These are phyloP conservation scores for Drosophila lowei DNA, from an alignment of 1,140 invertebrate species.

Conservation along the genomic window DNA sequence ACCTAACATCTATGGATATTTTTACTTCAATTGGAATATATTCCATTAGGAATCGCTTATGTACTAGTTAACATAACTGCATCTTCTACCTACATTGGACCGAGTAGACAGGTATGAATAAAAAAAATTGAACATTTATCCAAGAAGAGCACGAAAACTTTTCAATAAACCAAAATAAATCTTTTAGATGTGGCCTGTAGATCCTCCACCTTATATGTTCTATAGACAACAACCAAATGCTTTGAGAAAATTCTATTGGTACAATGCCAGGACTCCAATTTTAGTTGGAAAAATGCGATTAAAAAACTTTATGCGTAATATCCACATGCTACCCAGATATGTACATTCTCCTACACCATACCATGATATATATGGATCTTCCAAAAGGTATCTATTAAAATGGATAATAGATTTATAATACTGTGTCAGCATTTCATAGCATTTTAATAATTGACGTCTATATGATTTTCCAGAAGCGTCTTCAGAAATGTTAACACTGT, in stretches of 20 bases:
- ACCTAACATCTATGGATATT: background rate
- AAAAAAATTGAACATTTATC: too few relatives aligned
- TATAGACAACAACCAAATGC: conserved; percentile 48
- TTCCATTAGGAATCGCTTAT: conserved; percentile 25
- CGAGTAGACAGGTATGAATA: conserved; percentile 31
- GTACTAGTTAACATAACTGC: conserved; percentile 37
- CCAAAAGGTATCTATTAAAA: conserved; percentile 29
- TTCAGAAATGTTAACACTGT: conserved; percentile 23
- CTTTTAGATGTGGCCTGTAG: conserved; percentile 44
- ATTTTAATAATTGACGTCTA: background rate
- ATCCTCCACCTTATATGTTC: conserved; percentile 36
- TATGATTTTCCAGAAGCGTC: conserved; percentile 11
- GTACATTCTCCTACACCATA: conserved; percentile 20
- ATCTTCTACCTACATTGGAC: conserved; percentile 42
- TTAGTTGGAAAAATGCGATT: conserved; percentile 42
- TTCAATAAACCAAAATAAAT: background rate
- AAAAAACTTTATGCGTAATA: conserved; percentile 36
- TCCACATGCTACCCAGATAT: conserved; percentile 43
- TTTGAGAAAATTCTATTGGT: conserved; percentile 50
- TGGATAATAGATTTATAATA: background rate
- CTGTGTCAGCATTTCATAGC: background rate
- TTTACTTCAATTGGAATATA: background rate
- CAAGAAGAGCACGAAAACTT: too few relatives aligned
- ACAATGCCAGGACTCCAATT: conserved; percentile 34
- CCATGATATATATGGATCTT: conserved; percentile 7